These are phyloP conservation scores for Staurois parvus DNA, from an alignment of 2,797 vertebrate species.

Conservation along the genomic window DNA sequence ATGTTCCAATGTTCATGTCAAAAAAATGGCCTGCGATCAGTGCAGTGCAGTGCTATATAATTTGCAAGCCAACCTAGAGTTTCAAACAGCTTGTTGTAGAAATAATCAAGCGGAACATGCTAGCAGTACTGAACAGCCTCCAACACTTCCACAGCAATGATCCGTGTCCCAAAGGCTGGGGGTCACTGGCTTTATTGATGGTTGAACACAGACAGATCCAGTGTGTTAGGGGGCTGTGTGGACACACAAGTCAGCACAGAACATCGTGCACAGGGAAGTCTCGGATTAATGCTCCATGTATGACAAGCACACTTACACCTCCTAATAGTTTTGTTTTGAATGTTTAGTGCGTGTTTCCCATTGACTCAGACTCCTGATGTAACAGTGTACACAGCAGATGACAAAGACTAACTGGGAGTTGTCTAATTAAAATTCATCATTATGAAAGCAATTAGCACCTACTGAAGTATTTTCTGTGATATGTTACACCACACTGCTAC, in stretches of 20 bases:
- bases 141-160: conserved; percentile 24
- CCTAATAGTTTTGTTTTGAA: conserved; percentile 4
- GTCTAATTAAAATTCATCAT: not conserved
- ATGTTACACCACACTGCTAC: not conserved
- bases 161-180: not conserved
- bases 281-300: not conserved
- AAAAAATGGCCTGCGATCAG: conserved; percentile 1
- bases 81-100: conserved; percentile 30
- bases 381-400: not conserved
- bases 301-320: not conserved
- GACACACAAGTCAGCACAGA: not conserved
- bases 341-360: not conserved
- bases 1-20: not conserved
- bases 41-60: not conserved
- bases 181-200: conserved; percentile 15
- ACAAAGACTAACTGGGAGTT: not conserved
- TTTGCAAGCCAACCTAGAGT: conserved; percentile 16
- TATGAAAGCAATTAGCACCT: not conserved
- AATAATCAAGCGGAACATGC: conserved; percentile 43
- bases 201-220: not conserved
- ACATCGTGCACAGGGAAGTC: not conserved
- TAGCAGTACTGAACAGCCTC: not conserved
- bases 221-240: not conserved
- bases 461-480: not conserved
- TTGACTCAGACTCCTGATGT: conserved; percentile 6